A percentile compares a stretch with the other conserved stretches of the same genome.
phyloP scores from a whole-genome alignment of 2,113 vertebrate species.

The Dascyllus trimaculatus region DNA sequence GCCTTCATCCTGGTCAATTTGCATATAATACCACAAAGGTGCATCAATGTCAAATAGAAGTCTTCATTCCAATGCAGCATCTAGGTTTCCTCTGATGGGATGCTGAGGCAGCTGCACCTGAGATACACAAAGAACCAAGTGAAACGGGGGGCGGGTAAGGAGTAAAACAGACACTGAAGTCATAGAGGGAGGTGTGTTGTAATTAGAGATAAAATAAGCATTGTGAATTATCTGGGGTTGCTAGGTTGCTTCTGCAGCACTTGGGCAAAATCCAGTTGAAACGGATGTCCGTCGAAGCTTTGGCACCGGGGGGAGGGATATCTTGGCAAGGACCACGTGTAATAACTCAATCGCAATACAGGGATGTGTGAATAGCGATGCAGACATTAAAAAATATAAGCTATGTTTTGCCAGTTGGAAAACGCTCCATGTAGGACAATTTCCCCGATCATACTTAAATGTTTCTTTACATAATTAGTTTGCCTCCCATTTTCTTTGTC shows the following conservation, averaged over 20 bases:
- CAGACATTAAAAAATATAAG: too few relatives aligned
- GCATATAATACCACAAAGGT: constrained; percentile 80
- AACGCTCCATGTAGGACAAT: not conserved
- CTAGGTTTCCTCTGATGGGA: constrained; percentile 39
- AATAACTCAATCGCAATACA: too few relatives aligned
- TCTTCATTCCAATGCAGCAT: constrained; percentile 61
- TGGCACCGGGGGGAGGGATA: not conserved
- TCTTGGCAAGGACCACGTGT: too few relatives aligned
- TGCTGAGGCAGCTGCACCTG: constrained; percentile 31
- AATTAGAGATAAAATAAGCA: constrained; percentile 6
- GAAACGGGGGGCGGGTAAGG: constrained; percentile 12
- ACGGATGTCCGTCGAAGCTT: not conserved
- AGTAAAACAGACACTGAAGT: not conserved
- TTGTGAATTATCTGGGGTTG: constrained; percentile 16
- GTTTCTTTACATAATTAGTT: not conserved
- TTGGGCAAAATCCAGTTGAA: constrained; percentile 1
- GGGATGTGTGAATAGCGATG: too few relatives aligned
- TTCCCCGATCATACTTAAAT: not conserved
- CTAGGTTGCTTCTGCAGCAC: not conserved
- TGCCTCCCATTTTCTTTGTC: not conserved
- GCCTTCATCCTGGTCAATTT: constrained; percentile 71
- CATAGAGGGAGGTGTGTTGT: not conserved
- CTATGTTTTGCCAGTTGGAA: too few relatives aligned
- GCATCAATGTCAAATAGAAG: constrained; percentile 79
- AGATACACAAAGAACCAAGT: constrained; percentile 27